A percentile compares a stretch with the other conserved stretches of the same genome.
Evolutionary conservation across 1,140 invertebrate genomes (phyloP).

Genomic region (Limonius californicus): DNA sequence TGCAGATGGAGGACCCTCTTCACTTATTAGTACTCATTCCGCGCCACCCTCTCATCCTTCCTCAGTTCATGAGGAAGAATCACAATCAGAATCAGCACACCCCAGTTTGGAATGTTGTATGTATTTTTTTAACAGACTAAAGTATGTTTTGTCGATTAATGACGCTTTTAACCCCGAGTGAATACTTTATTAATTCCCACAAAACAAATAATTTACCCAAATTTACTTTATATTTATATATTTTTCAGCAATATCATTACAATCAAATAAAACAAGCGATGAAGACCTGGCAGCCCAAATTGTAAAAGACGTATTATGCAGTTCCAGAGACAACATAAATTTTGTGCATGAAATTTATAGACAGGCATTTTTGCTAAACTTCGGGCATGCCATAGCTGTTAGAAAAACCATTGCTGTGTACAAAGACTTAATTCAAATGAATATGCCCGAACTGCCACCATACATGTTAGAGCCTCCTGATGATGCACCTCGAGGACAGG

Average conservation of each 20-base stretch:
- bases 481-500: conserved; percentile 34
- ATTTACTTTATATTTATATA: no score
- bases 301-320: conserved; percentile 84
- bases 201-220: no score
- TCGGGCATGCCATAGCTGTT: conserved; percentile 82
- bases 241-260: conserved; percentile 26
- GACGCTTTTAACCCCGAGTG: no score
- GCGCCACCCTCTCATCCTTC: conserved; percentile 5
- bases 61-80: conserved; percentile 37
- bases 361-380: conserved; percentile 88
- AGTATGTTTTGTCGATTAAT: not conserved
- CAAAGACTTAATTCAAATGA: conserved; percentile 93
- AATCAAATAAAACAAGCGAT: conserved; percentile 29
- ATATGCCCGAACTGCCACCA: conserved; percentile 71
- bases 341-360: conserved; percentile 92
- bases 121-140: conserved; percentile 14
- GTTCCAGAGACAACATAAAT: conserved; percentile 87
- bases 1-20: conserved; percentile 20
- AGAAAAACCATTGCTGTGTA: conserved; percentile 89
- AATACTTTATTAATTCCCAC: no score
- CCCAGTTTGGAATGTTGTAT: conserved; percentile 45
- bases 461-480: conserved; percentile 82
- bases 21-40: conserved; percentile 12
- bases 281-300: conserved; percentile 49
- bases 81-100: conserved; percentile 37